Evolutionary conservation across 35 echinoderm and acorn worm species (phyloP).

Genomic region (Heliocidaris tuberculata): DNA sequence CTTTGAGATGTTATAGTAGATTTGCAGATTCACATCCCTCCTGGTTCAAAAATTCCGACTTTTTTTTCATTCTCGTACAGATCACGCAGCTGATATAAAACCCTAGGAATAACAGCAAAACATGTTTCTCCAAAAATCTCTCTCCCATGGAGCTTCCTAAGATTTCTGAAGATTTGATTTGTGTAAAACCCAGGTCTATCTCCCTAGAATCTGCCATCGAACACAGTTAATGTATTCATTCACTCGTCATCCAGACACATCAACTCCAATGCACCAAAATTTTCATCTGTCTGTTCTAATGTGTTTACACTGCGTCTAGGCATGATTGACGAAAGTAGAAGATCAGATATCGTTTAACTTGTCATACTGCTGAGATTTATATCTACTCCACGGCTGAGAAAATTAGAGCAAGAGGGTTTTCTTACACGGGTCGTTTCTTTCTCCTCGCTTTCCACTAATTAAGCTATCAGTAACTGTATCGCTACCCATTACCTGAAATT

Average conservation of each 20-base stretch:
- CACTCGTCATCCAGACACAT: neutral
- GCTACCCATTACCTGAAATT: neutral
- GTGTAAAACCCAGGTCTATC: neutral
- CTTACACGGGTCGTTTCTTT: neutral
- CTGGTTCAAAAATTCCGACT: too few species aligned
- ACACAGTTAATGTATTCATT: neutral
- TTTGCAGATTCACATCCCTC: too few species aligned
- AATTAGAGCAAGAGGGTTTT: neutral
- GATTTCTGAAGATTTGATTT: too few species aligned
- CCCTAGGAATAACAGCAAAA: too few species aligned
- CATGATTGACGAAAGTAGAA: neutral
- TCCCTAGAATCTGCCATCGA: too few species aligned
- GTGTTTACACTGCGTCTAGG: neutral
- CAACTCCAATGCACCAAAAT: neutral
- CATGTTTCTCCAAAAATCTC: too few species aligned
- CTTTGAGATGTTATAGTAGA: too few species aligned
- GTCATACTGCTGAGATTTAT: neutral
- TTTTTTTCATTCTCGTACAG: too few species aligned
- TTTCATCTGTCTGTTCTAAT: neutral
- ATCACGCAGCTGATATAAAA: too few species aligned
- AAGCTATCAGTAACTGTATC: conserved; percentile 11
- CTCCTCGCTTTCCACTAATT: neutral
- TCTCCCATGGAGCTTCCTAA: too few species aligned
- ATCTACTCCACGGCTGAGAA: neutral
- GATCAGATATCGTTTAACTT: neutral